These are phyloP conservation scores for Labeo calbasu DNA, from an alignment of 2,797 vertebrate genomes.

Conservation along the genomic window DNA sequence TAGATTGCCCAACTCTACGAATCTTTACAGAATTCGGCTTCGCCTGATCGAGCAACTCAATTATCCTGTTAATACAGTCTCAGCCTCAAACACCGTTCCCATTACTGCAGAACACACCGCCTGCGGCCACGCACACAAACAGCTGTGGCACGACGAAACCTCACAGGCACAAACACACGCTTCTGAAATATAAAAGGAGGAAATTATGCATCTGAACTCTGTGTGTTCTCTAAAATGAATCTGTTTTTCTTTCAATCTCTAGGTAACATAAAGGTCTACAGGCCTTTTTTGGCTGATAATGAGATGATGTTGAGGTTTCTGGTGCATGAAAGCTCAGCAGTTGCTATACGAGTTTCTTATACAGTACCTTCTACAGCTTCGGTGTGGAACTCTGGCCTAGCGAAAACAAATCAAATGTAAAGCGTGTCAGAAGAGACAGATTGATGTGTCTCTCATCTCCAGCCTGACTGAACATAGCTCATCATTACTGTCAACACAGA, in stretches of 20 bases:
- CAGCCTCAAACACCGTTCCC: slow-evolving; percentile 68
- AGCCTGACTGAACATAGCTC: slow-evolving; percentile 63
- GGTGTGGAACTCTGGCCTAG: slow-evolving; percentile 41
- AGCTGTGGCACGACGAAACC: slow-evolving; percentile 28
- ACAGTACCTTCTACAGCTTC: not conserved
- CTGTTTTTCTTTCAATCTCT: slow-evolving; percentile 10
- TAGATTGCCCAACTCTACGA: slow-evolving; percentile 58
- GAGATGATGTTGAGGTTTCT: slow-evolving; percentile 19
- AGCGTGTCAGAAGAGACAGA: slow-evolving; percentile 59
- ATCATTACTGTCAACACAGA: slow-evolving; percentile 62
- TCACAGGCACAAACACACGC: slow-evolving; percentile 41
- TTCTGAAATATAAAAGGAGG: slow-evolving; percentile 11
- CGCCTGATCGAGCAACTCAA: slow-evolving; percentile 80
- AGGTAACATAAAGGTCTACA: not conserved
- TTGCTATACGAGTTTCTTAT: slow-evolving; percentile 2
- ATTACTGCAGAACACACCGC: slow-evolving; percentile 63
- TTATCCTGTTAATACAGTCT: slow-evolving; percentile 76
- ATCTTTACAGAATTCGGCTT: slow-evolving; percentile 70
- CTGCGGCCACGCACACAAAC: slow-evolving; percentile 48
- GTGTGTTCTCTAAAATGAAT: not conserved
- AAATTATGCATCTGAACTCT: slow-evolving; percentile 16
- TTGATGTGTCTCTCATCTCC: slow-evolving; percentile 63
- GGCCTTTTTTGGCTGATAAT: not conserved
- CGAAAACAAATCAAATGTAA: slow-evolving; percentile 61
- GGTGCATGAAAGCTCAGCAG: not conserved